phyloP scores from a whole-genome alignment of 2,888 invertebrate species.

The Crioceris asparagi region DNA sequence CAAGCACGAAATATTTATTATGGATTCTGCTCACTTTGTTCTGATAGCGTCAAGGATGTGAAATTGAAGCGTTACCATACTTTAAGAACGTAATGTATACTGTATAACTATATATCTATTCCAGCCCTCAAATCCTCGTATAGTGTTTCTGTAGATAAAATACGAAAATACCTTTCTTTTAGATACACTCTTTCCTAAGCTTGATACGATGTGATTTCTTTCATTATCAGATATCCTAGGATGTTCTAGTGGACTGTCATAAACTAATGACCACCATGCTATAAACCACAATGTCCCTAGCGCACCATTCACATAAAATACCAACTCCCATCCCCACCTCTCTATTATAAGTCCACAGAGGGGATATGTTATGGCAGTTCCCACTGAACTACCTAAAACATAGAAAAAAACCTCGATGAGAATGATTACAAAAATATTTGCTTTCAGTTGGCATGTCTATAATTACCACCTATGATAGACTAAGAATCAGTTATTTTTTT shows the following conservation, averaged over 20 bases:
- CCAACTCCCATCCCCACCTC: constrained; percentile 58
- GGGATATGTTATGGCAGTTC: constrained; percentile 57
- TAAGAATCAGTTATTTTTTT: too few relatives aligned
- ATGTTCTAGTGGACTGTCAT: constrained; percentile 53
- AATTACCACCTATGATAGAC: too few relatives aligned
- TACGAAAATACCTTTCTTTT: constrained; percentile 26
- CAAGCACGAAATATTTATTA: too few relatives aligned
- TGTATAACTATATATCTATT: too few relatives aligned
- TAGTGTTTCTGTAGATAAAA: neutral
- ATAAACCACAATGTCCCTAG: constrained; percentile 55
- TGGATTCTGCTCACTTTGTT: too few relatives aligned
- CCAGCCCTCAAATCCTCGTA: too few relatives aligned
- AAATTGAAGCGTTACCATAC: too few relatives aligned
- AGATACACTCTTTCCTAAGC: constrained; percentile 40
- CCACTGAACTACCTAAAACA: constrained; percentile 49
- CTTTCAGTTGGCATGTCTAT: too few relatives aligned
- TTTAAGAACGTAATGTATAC: too few relatives aligned
- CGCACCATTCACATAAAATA: constrained; percentile 54
- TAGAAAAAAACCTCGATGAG: constrained; percentile 6
- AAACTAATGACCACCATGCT: constrained; percentile 51
- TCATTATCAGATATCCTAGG: constrained; percentile 52
- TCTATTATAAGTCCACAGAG: constrained; percentile 57
- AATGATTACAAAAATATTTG: too few relatives aligned
- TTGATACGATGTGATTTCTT: constrained; percentile 46
- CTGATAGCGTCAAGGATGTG: too few relatives aligned